Evolutionary conservation across 1,140 invertebrate species (phyloP), one percentile per base, ranked within the genome.

Genomic region (Liolophura sinensis): DNA sequence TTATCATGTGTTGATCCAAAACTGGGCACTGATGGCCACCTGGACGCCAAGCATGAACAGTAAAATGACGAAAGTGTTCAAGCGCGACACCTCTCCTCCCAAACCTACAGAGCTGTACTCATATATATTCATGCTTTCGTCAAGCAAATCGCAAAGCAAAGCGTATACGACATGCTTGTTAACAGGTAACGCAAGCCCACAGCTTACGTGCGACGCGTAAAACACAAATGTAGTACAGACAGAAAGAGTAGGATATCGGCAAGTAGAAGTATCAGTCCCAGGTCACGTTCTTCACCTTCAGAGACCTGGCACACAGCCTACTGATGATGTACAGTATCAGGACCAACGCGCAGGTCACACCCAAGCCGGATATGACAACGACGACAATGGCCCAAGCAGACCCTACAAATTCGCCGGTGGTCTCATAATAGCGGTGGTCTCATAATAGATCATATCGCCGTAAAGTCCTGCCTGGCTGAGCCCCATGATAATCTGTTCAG

Each of bases 1-100:
- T 72, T 55, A 72, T 47, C 31, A 40, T 40, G 31, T 40, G 31
- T 40, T n/a, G 14, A 71, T 54, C 73, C 75, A 77, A 64, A 73
- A 75, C 62, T 78, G 76, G 3, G 74, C 68, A 5, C 74, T 71
- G 27, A 79, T 65, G 1, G 77, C 73, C 12, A 79, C 50, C 54
- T 79, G 78, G 1, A 89, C 87, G 27, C 80, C 80, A 20, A 79
- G 79, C 74, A 89, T 86, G 75, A 90, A 90, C 70, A 89, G 85
- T 31, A 87, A 71, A 27, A 79, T 70, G 3, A 87, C 57, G 11
- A 85, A 79, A 64, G 89, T 88, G 7, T 90, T 79, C 48, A 89
- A 85, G 7, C 88, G 88, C 58, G 89, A 90, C 4, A 90, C 85
- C 73, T 90, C 89, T 22, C 86, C 86, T n/a, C 87, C 86, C 55